Evolutionary conservation across 1,140 invertebrate species (phyloP), one percentile per base, ranked within the genome.

Genomic region (Goniozus legneri): DNA sequence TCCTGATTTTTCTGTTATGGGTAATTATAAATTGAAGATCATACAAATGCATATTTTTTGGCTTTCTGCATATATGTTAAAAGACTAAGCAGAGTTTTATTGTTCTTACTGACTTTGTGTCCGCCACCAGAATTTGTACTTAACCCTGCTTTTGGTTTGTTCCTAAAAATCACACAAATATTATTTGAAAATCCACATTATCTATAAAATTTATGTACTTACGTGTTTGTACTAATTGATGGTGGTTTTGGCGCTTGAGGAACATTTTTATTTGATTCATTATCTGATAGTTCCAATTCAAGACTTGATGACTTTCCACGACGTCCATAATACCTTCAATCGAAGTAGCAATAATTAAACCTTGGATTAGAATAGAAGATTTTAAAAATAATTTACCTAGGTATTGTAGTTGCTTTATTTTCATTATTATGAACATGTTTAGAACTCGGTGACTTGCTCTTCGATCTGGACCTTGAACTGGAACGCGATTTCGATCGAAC

Each of bases 41-140:
- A 36, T 31, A 40, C 20, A 16, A 42, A 50, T 40, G 27, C 30
- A 31, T 38, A 49, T 44, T 39, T 44, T 15, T 20, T 18, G 18
- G 12, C 31, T 47, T 43, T 48, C 30, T 53, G 36, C 63, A 62
- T 69, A 63, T n/a, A n/a, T 65, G 56, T 74, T 75, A 73, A 75
- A 60, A 71, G 71, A 71, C 67, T 75, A 75, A 74, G 60, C n/a
- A 71, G 71, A 79, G 76, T 77, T 82, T 84, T 80, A 81, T 79
- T 83, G 85, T 89, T 91, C 89, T 91, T 92, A 92, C 89, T 91
- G 89, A 91, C 89, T 91, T 92, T 91, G 87, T 84, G 84, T 82
- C 86, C 82, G 80, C 80, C 79, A 83, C 84, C 84, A 81, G 84
- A 81, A 82, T 85, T 86, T 71, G 73, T 75, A 80, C 79, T 79